Evolutionary conservation across 2,113 vertebrate genomes (phyloP).

Genomic region (Brienomyrus brachyistius): DNA sequence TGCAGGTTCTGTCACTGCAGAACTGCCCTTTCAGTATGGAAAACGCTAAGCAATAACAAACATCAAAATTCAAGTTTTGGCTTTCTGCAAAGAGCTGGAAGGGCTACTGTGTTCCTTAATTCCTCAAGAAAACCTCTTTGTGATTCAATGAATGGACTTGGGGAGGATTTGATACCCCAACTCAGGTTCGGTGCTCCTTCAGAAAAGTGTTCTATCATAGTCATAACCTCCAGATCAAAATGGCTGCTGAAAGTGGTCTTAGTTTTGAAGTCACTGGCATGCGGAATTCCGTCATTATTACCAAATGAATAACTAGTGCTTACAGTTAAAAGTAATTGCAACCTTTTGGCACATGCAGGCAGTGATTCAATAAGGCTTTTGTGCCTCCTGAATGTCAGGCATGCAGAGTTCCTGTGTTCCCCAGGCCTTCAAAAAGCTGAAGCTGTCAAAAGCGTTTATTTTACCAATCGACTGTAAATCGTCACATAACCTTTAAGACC

Average conservation of each 20-base stretch:
- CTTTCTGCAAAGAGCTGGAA: background rate
- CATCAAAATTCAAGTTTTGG: background rate
- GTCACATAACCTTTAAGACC: background rate
- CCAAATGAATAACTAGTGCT: background rate
- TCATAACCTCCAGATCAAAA: background rate
- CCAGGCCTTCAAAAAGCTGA: background rate
- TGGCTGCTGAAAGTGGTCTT: background rate
- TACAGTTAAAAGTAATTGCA: background rate
- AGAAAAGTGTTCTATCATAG: background rate
- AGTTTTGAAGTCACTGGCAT: background rate
- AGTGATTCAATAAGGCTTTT: background rate
- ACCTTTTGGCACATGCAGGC: background rate
- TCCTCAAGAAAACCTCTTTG: background rate
- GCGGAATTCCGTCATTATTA: background rate
- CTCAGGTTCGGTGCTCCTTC: background rate
- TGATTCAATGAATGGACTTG: no score
- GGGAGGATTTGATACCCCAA: background rate
- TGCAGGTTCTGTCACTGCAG: background rate
- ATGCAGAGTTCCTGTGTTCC: background rate
- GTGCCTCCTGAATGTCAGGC: background rate
- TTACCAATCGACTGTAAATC: slow-evolving; percentile 3
- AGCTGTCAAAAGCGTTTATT: slow-evolving; percentile 10
- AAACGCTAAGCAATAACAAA: background rate
- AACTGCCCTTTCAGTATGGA: background rate
- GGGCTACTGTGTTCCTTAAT: background rate